A percentile compares a stretch with the other conserved stretches of the same genome.
Conservation (phyloP, 2,888 invertebrate species). For the Apamea epomidion region DNA sequence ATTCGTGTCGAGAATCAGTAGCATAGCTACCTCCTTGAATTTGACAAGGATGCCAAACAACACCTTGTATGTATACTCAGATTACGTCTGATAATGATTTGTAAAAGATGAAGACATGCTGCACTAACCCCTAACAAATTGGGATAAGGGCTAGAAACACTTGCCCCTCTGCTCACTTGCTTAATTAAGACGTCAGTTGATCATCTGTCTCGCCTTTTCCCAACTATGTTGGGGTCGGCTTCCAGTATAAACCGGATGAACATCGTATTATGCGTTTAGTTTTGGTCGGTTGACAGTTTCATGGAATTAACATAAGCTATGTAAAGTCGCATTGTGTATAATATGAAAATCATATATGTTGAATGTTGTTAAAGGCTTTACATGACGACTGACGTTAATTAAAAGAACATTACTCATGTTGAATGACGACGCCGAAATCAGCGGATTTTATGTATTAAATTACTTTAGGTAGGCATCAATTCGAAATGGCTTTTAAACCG, state of each 20-base stretch:
- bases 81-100: background rate
- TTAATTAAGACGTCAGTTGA: too few relatives aligned
- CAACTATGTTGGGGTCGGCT: background rate
- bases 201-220: background rate
- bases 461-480: too few relatives aligned
- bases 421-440: background rate
- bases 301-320: background rate
- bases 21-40: too few relatives aligned
- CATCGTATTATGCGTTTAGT: too few relatives aligned
- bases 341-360: background rate
- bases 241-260: too few relatives aligned
- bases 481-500: too few relatives aligned
- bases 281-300: background rate
- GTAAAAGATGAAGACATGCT: background rate
- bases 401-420: background rate
- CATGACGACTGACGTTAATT: background rate
- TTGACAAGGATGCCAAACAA: too few relatives aligned
- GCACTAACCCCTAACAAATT: background rate
- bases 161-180: background rate
- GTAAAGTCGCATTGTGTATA: conserved; percentile 3
- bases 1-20: too few relatives aligned
- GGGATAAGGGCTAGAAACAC: background rate
- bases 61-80: background rate
- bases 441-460: background rate
- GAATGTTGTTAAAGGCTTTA: background rate